Base-by-base conservation (phyloP, 2,888 invertebrate genomes). In the Cantharis lateralis region DNA sequence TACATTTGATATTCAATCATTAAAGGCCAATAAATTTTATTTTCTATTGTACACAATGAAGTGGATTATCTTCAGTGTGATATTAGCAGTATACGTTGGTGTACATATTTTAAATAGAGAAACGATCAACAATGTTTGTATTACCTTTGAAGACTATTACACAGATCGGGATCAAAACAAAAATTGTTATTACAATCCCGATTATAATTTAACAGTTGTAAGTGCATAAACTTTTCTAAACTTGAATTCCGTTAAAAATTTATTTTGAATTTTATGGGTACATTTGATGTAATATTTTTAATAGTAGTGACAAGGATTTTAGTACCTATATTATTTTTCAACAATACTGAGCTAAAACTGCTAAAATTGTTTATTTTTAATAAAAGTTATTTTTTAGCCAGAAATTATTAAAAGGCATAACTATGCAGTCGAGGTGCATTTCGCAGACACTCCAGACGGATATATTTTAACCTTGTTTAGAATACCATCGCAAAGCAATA, bases 381-480 rank as follows among this genome's bases (percentile, higher is more conserved):
- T 18, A n/a, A 2, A 24, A 66, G 10, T 66, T 20, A 20, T 66
- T 24, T 75, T 75, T 10, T 61, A 80, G 80, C 80, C 80, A 5
- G 74, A 79, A 28, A 79, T 80, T 9, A 74, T 80, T 16, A 9
- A 20, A 20, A 72, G 76, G 24, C 66, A 77, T 26, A 77, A 78
- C 13, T 70, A 77, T 28, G 68, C 79, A n/a, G 15, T 77, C 10
- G 79, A 80, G 68, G 71, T 72, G 10, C 78, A 80, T 63, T 48
- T 71, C 11, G 78, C 69, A n/a, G 76, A 77, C n/a, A 80, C 80
- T 28, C 72, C 73, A 24, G 80, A 80, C 72, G 79, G 79, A 4
- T 79, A 79, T 32, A 79, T 80, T 10, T 71, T 80, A 15, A 78
- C 74, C 11, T 61, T 78, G 10, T 80, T 79, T 24, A 66, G 79